Percentiles rank a stretch among this genome's conserved stretches.
Evolutionary conservation across 2,113 vertebrate species (phyloP).

Genomic region (Indicator maculatus): DNA sequence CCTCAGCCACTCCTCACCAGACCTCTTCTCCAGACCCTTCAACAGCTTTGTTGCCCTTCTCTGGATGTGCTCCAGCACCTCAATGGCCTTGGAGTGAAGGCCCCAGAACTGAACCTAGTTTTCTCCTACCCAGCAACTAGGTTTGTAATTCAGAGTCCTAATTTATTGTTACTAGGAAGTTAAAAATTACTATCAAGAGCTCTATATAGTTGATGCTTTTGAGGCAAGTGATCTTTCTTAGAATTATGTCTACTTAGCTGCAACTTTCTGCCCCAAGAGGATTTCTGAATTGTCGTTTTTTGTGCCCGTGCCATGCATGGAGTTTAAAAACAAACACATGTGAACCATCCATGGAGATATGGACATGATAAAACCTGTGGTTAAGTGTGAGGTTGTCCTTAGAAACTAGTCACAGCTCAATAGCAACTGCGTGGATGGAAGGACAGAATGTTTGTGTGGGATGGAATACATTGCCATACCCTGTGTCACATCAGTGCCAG

Average conservation of each 20-base stretch:
- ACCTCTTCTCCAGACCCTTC: too few relatives aligned
- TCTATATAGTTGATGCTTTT: neutral
- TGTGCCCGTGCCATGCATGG: neutral
- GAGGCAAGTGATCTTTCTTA: neutral
- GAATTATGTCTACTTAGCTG: neutral
- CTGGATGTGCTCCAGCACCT: too few relatives aligned
- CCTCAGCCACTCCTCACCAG: too few relatives aligned
- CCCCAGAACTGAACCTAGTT: too few relatives aligned
- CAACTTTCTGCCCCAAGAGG: neutral
- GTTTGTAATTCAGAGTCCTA: neutral
- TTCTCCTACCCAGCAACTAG: neutral
- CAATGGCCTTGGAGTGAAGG: too few relatives aligned
- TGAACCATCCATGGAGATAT: neutral
- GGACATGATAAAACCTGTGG: neutral
- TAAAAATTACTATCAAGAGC: neutral
- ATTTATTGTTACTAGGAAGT: neutral
- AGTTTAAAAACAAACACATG: neutral
- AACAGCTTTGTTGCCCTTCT: too few relatives aligned
- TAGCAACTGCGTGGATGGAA: neutral
- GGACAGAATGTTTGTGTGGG: neutral
- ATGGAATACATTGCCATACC: neutral
- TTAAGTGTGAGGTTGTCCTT: neutral
- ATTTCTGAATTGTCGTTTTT: neutral
- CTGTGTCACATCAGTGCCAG: neutral
- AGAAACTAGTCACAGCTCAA: neutral